phyloP scores from a whole-genome alignment of 2,113 vertebrate genomes.

The Lates calcarifer region DNA sequence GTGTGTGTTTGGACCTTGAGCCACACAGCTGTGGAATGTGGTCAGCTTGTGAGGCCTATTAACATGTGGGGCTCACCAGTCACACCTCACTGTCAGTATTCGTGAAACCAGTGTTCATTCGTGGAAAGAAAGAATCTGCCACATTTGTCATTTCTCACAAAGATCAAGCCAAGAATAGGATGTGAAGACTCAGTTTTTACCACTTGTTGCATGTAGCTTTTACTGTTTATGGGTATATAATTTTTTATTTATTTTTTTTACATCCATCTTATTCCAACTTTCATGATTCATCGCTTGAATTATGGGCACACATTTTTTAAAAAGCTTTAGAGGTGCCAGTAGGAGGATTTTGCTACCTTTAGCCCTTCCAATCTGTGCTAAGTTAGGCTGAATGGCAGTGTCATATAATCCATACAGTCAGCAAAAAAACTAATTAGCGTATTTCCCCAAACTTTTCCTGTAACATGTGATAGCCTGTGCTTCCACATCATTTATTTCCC shows the following conservation, averaged over 20 bases:
- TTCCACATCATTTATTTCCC: background rate
- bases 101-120: conserved; percentile 15
- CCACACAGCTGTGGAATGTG: conserved; percentile 81
- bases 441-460: no score
- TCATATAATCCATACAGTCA: no score
- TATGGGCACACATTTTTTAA: no score
- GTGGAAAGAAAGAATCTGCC: background rate
- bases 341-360: no score
- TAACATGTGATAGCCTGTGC: no score
- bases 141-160: conserved; percentile 24
- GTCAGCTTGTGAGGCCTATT: conserved; percentile 73
- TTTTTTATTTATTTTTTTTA: background rate
- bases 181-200: background rate
- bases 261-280: background rate
- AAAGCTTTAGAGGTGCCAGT: no score
- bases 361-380: no score
- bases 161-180: conserved; percentile 1
- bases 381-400: no score
- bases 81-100: conserved; percentile 64
- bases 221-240: background rate
- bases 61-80: conserved; percentile 55
- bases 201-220: background rate
- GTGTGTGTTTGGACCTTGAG: conserved; percentile 62
- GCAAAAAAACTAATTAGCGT: no score
- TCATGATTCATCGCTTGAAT: no score